Evolutionary conservation across 2,113 vertebrate genomes (phyloP).

Genomic region (Apodemus sylvaticus): DNA sequence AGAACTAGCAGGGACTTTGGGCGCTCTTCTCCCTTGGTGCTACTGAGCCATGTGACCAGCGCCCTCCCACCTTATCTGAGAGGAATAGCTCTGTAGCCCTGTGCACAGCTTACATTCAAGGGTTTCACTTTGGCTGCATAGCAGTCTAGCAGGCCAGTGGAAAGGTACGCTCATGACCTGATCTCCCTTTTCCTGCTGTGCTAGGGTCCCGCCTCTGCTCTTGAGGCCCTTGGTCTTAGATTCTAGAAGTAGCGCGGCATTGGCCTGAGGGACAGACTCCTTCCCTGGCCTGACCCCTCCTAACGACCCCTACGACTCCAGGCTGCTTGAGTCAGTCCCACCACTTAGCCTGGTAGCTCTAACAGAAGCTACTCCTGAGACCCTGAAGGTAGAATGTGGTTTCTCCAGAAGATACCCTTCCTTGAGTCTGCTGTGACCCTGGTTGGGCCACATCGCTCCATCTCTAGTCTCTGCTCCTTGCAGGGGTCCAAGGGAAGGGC

Average conservation of each 20-base stretch:
- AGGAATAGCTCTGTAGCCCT: neutral
- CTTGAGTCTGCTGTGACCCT: neutral
- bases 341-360: neutral
- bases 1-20: neutral
- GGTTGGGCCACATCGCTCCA: neutral
- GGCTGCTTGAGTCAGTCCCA: neutral
- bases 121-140: neutral
- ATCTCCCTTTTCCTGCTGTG: neutral
- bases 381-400: neutral
- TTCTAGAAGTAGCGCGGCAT: neutral
- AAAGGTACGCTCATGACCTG: neutral
- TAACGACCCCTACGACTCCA: neutral
- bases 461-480: neutral
- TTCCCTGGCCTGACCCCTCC: too few relatives aligned
- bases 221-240: neutral
- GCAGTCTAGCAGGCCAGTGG: neutral
- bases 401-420: neutral
- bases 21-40: neutral
- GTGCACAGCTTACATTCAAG: accelerated
- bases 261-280: neutral
- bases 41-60: accelerated
- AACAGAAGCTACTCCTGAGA: neutral
- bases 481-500: too few relatives aligned
- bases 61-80: accelerated
- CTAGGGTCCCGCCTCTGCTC: neutral